Base-by-base conservation (phyloP, 2,113 vertebrate species). In the Nanorana parkeri region DNA sequence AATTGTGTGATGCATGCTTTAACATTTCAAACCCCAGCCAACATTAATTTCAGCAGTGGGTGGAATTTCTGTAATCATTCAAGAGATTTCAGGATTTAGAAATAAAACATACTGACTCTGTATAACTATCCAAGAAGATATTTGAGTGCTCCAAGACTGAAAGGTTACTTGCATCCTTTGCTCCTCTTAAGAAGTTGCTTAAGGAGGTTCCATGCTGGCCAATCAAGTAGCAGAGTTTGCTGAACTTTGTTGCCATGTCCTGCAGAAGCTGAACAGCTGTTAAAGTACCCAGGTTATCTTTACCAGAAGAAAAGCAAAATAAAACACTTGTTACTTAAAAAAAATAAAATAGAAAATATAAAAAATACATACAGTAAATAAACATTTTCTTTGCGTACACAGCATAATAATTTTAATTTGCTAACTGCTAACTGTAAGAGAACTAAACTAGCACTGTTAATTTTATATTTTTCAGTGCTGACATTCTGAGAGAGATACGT, bases 191-290 rank as follows among this genome's bases (percentile, higher is more conserved):
- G 91, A 95, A 96, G 81, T 90, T 92, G 72, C 94, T 96, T 82
- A 99, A 88, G 67, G 96, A 95, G 88, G 94, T 89, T 56, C 95
- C 93, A 78, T 99, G 96, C 89, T 97, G 98, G 77, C 98, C 98
- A 0, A 95, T 97, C 41, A 99, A 91, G 88, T 97, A 97, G 88
- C 96, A 97, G 64, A 99, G 86, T 77, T 93, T 93, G 90, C 95
- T 93, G 88, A 97, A 97, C 2, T 91, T 91, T 65, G 94, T 92
- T 10, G 93, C 95, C 84, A 96, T 89, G 36, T 92, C 92, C 88
- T 98, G 96, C 84, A 98, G 88, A 68, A 98, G 91, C 28, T 93
- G 94, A 23, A 94, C 83, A 78, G 89, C 75, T 55, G 87, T 87
- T 54, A 89, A 81, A 1, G 88, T 86, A 73, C 94, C 91, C 89